Evolutionary conservation across 2,888 invertebrate genomes (phyloP), one percentile per base, ranked within the genome.

Genomic region (Chaetogeoica ovagalla): DNA sequence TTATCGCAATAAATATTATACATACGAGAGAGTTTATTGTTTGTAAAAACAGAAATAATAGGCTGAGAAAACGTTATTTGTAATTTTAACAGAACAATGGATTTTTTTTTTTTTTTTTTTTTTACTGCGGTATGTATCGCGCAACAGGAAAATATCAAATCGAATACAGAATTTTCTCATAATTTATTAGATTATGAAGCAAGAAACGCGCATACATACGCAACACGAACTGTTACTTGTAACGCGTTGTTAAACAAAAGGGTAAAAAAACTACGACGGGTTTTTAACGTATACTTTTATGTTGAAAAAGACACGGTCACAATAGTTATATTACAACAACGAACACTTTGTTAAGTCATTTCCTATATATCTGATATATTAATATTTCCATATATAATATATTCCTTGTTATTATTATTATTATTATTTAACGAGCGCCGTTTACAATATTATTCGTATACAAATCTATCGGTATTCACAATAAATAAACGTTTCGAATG

Each of bases 61-160:
- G 43, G 30, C 17, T 73, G 30, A 62, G 63, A 37, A 73, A 55
- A 73, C 23, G 19, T n/a, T n/a, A 52, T 52, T 73, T 63, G n/a
- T 37, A 17, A 37, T 37, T 73, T 63, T 30, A 48, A 62, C 30
- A n/a, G n/a, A 73, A 73, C 63, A 73, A 63, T 73, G 17, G 63
- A 8, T 55, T 63, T 62, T 11, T 15, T 52, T 30, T 30, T 30
- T 30, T 30, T 30, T 30, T 30, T 30, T 30, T 30, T 30, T 30
- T 30, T 30, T 30, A 30, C 30, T 30, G 30, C 30, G 30, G 30
- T 30, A 30, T 30, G 4, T 30, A 30, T 30, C 30, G 30, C 52
- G 21, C 21, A 74, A 63, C 73, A 74, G 63, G 73, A 74, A 74
- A 74, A 65, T 74, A 39, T 63, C 37, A 55, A 21, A 17, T 55